Base-by-base conservation (phyloP, 2,113 vertebrate species). In the Limnothrissa miodon region DNA sequence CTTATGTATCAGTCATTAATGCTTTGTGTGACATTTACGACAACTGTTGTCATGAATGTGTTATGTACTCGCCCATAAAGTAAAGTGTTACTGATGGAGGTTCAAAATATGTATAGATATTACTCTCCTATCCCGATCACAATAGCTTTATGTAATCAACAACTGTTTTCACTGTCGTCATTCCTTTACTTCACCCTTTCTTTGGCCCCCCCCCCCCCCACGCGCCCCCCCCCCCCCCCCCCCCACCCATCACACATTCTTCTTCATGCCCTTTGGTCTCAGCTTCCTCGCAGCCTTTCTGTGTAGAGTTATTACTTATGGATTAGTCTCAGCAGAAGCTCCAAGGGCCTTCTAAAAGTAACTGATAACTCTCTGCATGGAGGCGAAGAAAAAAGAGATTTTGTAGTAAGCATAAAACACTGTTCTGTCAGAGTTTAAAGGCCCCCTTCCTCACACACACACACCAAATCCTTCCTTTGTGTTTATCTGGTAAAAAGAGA, bases 121-220 rank as follows among this genome's bases (percentile, higher is more conserved):
- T 56, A 23, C 5, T 56, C 51, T 5, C 51, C 6, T 56, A 19
- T 5, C 5, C 21, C 53, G n/a, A 66, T 74, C 66, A 39, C 29
- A 74, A 74, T 29, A 36, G 66, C 66, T 74, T 15, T 82, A 83
- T 85, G 25, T 81, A 83, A 87, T 53, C 88, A 78, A 5, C 89
- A 66, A 10, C 56, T 59, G 25, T 19, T 15, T 48, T 48, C 46
- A 10, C 0, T 17, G 10, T 48, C 17, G 46, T 48, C 46, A 48
- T 48, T 15, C 46, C 46, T 48, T 56, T 23, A 15, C 48, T 51
- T 51, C 11, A 25, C 36, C 5, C 66, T 74, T 33, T 74, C 66
- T 74, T 74, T 36, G 62, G n/a, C n/a, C n/a, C n/a, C n/a, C n/a
- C n/a, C n/a, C n/a, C n/a, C n/a, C n/a, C n/a, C n/a, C n/a, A n/a